Evolutionary conservation across 2,113 vertebrate species (phyloP), one percentile per base, ranked within the genome.

Genomic region (Petrocephalus zakoni): DNA sequence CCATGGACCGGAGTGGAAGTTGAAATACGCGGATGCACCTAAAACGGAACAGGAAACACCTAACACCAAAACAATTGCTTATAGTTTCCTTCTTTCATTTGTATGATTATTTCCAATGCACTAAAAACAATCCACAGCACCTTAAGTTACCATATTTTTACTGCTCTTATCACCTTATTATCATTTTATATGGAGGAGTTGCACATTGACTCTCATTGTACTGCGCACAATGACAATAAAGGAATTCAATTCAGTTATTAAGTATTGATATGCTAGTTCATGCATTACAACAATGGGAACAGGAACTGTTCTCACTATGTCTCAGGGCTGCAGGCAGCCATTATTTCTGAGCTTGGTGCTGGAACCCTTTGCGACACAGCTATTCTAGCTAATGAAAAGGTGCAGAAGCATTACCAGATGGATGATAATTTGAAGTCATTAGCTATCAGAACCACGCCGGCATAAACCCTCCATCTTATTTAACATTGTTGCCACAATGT

Each of bases 271-370:
- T 68, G 9, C 61, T 64, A 29, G n/a, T 13, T 68, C 61, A 68
- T 68, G n/a, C 61, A 68, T 13, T 68, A n/a, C 61, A n/a, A 25
- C 42, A 49, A 83, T 11, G 19, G 46, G 10, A 83, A 90, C 92
- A 93, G 94, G 93, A 94, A 87, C 91, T 91, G 92, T 92, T 88
- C 90, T 90, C 92, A 93, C 68, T 5, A 85, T 10, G 88, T 51
- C 47, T 85, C 87, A 72, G 64, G 58, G 34, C 29, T 81, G 34
- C 58, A 72, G 75, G 75, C 86, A 87, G 75, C n/a, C 34, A 34
- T 58, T 11, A 42, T 87, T 89, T 90, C 42, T 51, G 58, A 84
- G 49, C 5, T 11, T 19, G 85, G 52, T 86, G 75, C 86, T 90
- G 86, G 89, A 55, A 11, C 87, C 56, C 42, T 85, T 37, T 84